These are phyloP conservation scores for Tauraco erythrolophus DNA, from an alignment of 2,113 vertebrate genomes.

Conservation along the genomic window DNA sequence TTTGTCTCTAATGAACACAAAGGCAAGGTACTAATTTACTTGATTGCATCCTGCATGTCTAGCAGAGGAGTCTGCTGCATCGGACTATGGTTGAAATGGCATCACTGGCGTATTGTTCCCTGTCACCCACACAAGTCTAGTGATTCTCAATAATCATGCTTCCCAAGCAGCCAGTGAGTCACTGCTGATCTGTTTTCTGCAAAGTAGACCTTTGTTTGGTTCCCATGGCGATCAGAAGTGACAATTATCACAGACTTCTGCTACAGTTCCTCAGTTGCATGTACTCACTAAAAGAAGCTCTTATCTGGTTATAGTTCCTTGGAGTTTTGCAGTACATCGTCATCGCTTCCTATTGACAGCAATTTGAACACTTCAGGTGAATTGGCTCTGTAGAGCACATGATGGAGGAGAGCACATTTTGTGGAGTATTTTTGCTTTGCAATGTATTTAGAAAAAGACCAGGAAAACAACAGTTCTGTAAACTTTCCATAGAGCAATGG, in stretches of 20 bases:
- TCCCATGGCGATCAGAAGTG: constrained; percentile 59
- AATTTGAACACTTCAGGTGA: constrained; percentile 15
- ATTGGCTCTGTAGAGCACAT: not conserved
- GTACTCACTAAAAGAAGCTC: constrained; percentile 8
- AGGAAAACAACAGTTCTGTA: not conserved
- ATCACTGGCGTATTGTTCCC: not conserved
- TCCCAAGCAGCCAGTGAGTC: constrained; percentile 21
- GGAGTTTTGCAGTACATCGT: not conserved
- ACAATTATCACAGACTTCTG: constrained; percentile 48
- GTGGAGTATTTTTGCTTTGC: not conserved
- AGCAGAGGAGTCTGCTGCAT: not conserved
- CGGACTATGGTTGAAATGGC: not conserved
- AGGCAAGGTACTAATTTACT: not conserved
- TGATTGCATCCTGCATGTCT: not conserved
- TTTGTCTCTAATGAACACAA: not conserved
- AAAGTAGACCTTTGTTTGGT: constrained; percentile 44
- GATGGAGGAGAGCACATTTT: not conserved
- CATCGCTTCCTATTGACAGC: not conserved
- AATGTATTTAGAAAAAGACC: not conserved
- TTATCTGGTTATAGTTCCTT: not conserved
- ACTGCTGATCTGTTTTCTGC: constrained; percentile 56
- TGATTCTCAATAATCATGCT: constrained; percentile 38
- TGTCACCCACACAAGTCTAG: constrained; percentile 53
- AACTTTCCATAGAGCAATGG: not conserved
- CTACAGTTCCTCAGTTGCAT: not conserved